These are phyloP conservation scores for Sialia sialis DNA, from an alignment of 2,113 vertebrate genomes.

Conservation along the genomic window DNA sequence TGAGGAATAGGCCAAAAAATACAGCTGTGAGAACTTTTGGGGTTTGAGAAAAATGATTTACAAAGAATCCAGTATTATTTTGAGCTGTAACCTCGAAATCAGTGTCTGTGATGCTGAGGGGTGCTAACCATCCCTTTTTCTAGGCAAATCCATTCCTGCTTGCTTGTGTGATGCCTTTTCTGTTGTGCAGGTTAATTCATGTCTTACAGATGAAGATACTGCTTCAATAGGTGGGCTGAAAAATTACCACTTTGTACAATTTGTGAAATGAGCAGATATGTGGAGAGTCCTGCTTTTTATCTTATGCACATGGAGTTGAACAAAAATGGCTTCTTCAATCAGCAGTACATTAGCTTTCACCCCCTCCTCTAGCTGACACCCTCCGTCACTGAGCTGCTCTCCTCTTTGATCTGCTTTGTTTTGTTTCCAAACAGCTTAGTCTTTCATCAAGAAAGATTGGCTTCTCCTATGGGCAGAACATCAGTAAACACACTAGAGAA, in stretches of 20 bases:
- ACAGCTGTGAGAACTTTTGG: not conserved
- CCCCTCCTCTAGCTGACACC: not conserved
- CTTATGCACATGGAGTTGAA: not conserved
- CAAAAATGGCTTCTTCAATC: not conserved
- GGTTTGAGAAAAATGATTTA: not conserved
- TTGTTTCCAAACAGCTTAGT: constrained; percentile 25
- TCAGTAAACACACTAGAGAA: not conserved
- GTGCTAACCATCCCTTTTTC: not conserved
- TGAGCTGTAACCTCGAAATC: not conserved
- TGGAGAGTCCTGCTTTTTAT: not conserved
- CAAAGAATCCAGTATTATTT: not conserved
- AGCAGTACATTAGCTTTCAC: not conserved
- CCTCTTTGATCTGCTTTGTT: constrained; percentile 16
- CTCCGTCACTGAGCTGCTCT: not conserved
- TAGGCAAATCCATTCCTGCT: not conserved
- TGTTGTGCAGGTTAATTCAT: not conserved
- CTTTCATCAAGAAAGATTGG: constrained; percentile 11
- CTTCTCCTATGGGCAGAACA: constrained; percentile 18
- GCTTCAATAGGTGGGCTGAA: not conserved
- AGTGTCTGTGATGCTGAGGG: not conserved
- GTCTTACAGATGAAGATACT: not conserved
- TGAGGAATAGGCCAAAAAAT: not conserved
- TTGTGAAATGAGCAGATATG: not conserved
- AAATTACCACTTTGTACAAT: not conserved
- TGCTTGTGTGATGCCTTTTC: not conserved